Percentiles rank a stretch among this genome's conserved stretches.
These are phyloP conservation scores for Cactoblastis cactorum DNA, from an alignment of 2,888 invertebrate genomes.

Conservation along the genomic window DNA sequence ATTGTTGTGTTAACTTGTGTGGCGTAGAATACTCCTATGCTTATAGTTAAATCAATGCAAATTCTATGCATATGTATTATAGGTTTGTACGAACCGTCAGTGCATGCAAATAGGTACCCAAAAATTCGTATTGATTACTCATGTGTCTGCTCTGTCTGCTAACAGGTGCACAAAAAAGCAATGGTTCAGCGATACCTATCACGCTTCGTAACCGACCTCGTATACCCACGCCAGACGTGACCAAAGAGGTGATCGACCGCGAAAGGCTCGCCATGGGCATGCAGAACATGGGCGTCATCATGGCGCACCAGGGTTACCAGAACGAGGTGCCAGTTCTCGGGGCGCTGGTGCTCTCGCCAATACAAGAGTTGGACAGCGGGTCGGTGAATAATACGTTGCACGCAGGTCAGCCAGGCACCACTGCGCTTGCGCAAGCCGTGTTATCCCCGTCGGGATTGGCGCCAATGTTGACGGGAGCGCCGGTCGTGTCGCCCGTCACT, in stretches of 20 bases:
- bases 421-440: constrained; percentile 89
- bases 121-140: no score
- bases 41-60: no score
- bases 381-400: constrained; percentile 87
- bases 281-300: constrained; percentile 82
- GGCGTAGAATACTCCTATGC: no score
- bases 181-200: constrained; percentile 82
- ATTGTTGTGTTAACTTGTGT: no score
- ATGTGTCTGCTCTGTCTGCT: no score
- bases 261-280: constrained; percentile 81
- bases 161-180: constrained; percentile 83
- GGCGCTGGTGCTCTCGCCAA: constrained; percentile 88
- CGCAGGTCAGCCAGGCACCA: constrained; percentile 85
- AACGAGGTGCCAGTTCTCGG: constrained; percentile 87
- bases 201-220: constrained; percentile 90
- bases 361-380: constrained; percentile 89
- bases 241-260: constrained; percentile 87
- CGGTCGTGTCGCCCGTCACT: constrained; percentile 71
- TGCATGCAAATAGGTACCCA: no score
- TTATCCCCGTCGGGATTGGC: constrained; percentile 80
- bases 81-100: no score
- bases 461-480: constrained; percentile 66
- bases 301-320: constrained; percentile 82
- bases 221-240: constrained; percentile 93
- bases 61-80: no score